These are phyloP conservation scores for Heteromurus nitidus DNA, from an alignment of 2,888 invertebrate species.

Conservation along the genomic window DNA sequence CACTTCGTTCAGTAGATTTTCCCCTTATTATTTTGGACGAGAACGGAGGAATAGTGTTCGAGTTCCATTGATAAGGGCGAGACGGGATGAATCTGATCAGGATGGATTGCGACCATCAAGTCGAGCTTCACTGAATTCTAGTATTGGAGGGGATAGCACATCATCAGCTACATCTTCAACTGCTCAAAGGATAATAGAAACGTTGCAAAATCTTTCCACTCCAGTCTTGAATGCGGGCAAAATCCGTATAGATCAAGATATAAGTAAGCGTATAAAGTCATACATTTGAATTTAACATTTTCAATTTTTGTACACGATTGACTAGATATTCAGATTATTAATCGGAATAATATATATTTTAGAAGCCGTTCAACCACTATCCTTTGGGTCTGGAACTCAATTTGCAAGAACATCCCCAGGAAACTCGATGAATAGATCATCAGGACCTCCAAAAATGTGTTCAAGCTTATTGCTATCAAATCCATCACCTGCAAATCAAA, in stretches of 20 bases:
- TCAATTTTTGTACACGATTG: background rate
- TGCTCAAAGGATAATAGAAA: constrained; percentile 68
- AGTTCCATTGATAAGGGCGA: constrained; percentile 61
- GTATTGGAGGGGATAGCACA: constrained; percentile 47
- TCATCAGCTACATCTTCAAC: constrained; percentile 59
- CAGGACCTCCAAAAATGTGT: constrained; percentile 64
- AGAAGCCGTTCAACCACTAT: constrained; percentile 62
- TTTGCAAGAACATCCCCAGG: constrained; percentile 42
- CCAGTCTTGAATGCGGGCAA: constrained; percentile 68
- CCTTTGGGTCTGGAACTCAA: constrained; percentile 31
- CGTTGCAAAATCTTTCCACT: constrained; percentile 64
- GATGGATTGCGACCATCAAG: constrained; percentile 50
- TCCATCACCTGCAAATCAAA: constrained; percentile 55
- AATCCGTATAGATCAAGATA: constrained; percentile 64
- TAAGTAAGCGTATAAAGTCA: constrained; percentile 55
- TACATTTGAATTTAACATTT: background rate
- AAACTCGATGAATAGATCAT: constrained; percentile 22
- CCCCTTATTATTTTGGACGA: constrained; percentile 57
- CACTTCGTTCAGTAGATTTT: constrained; percentile 59
- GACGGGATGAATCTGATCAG: constrained; percentile 54
- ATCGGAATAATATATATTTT: background rate
- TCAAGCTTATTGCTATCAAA: constrained; percentile 57
- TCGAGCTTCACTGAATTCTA: constrained; percentile 51
- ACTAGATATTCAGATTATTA: background rate
- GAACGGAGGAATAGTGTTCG: constrained; percentile 37